Base-by-base conservation (phyloP, 2,113 vertebrate species). In the Symphodus melops region DNA sequence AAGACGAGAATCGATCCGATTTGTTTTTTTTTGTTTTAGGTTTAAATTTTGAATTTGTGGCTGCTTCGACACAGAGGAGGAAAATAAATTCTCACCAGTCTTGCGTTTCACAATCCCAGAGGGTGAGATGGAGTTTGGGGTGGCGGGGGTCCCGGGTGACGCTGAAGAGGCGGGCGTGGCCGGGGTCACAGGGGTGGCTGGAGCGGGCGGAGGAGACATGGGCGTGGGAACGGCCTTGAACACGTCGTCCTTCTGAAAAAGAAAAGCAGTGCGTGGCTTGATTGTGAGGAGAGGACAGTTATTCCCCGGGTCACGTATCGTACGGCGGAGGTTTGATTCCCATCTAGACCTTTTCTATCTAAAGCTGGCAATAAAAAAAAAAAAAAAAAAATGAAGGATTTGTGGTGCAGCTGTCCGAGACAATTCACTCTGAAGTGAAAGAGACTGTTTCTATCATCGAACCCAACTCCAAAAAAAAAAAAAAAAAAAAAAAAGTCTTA, bases 101-200 rank as follows among this genome's bases (percentile, higher is more conserved):
- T 90, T 94, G 20, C 96, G 95, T 79, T 95, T 96, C 0, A 91
- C 90, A n/a, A 96, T 92, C 39, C 86, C 90, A 0, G 92, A 75
- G 0, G 90, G 92, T 9, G 94, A 93, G 61, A 72, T 19, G n/a
- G 92, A 92, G 68, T 82, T 87, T 1, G 93, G 91, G 3, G 91
- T 92, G 72, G 39, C 17, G 3, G 92, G 90, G 16, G 87, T 88
- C 56, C 59, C 89, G 0, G 92, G 77, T 9, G 91, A 83, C 0
- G 79, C 36, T 0, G 89, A 78, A 4, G 89, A 79, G 6, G 63
- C 71, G 0, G 84, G 74, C 2, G 85, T 33, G 28, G 28, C 28
- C 1, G 28, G 28, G 28, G 28, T 33, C 28, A 33, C 28, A 33
- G 28, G 28, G 28, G 42, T 74, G 16, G 66, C 68, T 0, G 90